Base-by-base conservation (phyloP, 2,888 invertebrate species). In the Drosophila paranaensis region DNA sequence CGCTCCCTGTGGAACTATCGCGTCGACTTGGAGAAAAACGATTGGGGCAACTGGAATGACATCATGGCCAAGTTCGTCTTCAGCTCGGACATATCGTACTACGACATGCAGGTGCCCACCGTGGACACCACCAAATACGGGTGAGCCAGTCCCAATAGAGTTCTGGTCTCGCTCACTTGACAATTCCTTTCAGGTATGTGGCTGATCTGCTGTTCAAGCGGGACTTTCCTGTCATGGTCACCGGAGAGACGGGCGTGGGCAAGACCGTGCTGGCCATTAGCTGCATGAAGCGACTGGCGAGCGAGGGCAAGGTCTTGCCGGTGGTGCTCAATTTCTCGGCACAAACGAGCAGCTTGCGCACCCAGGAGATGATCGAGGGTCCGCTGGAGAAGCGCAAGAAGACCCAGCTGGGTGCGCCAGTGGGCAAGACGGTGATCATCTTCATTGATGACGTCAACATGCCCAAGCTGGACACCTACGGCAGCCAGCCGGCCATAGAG, bases 361-460 rank as follows among this genome's bases (percentile, higher is more conserved):
- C 97, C 0, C 96, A 96, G 93, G 95, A 94, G 77, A 97, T 98
- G 92, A 95, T 98, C 58, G 98, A 98, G 92, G 93, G 95, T 6
- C 97, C 97, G 75, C 92, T 98, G 74, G 98, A 98, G 88, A 97
- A 96, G 90, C 95, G 96, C 46, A 96, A 96, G 78, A 95, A 95
- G 73, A 96, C 95, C 33, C 94, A 97, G 8, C 92, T 98, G 45
- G 97, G 97, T 10, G 97, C 97, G 0, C 97, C 98, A 0, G 91
- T 95, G 37, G 97, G 97, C 13, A 97, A 97, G 92, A 95, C 95
- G 68, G 94, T 98, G 0, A 95, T 97, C 4, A 94, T 97, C 63
- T 97, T 98, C 88, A 96, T 98, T 27, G 98, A 98, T 90, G 98
- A 98, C 90, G 96, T 98, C 0, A 98, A 98, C 90, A 98, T 98